Evolutionary conservation across 2,113 vertebrate genomes (phyloP).

Genomic region (Calyptomena viridis): DNA sequence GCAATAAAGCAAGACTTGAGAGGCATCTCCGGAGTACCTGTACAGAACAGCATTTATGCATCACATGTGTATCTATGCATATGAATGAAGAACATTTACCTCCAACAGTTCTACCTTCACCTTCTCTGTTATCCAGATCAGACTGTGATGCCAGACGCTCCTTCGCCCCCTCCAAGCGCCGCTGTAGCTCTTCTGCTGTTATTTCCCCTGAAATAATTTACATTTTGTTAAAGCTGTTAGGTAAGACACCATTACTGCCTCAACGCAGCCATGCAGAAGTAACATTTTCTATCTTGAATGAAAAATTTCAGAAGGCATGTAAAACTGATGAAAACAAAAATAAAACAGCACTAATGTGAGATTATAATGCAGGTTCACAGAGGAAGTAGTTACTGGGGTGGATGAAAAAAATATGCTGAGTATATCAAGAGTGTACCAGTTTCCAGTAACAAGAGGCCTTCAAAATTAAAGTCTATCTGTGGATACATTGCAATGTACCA

Average conservation of each 20-base stretch:
- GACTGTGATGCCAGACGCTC: conserved; percentile 83
- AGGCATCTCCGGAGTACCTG: not conserved
- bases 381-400: not conserved
- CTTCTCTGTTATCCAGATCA: conserved; percentile 68
- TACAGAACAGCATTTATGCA: not conserved
- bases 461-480: too few relatives aligned
- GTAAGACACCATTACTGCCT: not conserved
- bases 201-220: conserved; percentile 84
- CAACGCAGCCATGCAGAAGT: not conserved
- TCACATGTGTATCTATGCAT: not conserved
- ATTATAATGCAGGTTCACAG: not conserved
- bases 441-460: not conserved
- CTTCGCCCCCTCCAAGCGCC: conserved; percentile 87
- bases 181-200: conserved; percentile 91
- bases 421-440: not conserved
- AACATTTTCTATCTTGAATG: not conserved
- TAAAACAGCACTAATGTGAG: not conserved
- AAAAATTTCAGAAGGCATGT: not conserved
- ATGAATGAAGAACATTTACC: conserved; percentile 35
- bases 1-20: not conserved
- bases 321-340: not conserved
- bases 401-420: not conserved
- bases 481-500: not conserved
- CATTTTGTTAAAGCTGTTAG: not conserved
- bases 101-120: conserved; percentile 68